phyloP scores from a whole-genome alignment of 2,113 vertebrate genomes.

The Mixornis gularis region DNA sequence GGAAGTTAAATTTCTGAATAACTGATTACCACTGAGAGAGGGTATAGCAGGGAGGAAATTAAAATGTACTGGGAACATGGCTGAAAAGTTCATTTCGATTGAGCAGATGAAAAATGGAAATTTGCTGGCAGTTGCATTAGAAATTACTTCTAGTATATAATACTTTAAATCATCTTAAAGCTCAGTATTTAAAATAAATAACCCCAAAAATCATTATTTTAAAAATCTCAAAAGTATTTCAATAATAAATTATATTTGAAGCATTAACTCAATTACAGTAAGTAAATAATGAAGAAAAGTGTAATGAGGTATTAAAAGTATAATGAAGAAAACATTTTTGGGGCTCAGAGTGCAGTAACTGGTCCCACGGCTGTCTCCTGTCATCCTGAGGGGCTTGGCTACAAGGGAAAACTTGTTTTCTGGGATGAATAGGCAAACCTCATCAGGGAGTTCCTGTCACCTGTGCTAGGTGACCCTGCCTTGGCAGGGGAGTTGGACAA shows the following conservation, averaged over 20 bases:
- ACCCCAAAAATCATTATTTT: background rate
- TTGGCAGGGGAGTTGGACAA: background rate
- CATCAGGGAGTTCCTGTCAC: background rate
- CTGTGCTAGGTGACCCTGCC: background rate
- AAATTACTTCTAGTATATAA: background rate
- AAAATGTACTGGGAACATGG: background rate
- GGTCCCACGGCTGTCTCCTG: background rate
- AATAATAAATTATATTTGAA: background rate
- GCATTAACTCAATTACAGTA: background rate
- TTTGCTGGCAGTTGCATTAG: background rate
- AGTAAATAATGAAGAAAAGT: background rate
- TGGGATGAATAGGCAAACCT: background rate
- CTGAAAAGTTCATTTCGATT: conserved; percentile 3
- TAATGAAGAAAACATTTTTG: background rate
- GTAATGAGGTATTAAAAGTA: background rate
- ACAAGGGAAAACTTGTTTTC: background rate
- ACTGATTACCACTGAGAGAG: background rate
- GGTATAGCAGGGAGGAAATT: background rate
- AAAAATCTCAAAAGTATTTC: background rate
- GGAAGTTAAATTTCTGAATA: conserved; percentile 6
- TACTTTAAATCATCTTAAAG: background rate
- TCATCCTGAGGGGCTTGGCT: background rate
- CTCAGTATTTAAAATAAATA: background rate
- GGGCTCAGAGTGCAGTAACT: background rate
- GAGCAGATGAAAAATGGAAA: background rate